Conservation (phyloP, 2,888 invertebrate genomes). For the Ernsta delagoae region DNA sequence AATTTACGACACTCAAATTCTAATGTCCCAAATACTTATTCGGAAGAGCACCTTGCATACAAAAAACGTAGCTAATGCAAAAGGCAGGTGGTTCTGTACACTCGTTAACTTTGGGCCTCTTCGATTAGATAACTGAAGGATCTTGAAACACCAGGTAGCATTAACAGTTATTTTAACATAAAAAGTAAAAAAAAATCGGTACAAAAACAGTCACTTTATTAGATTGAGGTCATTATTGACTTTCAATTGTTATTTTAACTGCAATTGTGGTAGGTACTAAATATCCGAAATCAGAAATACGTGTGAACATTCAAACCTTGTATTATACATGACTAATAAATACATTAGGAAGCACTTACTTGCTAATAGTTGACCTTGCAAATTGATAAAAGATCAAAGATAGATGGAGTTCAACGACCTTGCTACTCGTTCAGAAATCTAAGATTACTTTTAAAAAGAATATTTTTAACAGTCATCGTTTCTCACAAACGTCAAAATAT, state of each 20-base stretch:
- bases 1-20: constrained; percentile 40
- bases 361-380: background rate
- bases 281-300: background rate
- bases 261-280: too few relatives aligned
- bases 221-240: too few relatives aligned
- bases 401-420: background rate
- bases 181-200: background rate
- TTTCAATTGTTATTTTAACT: too few relatives aligned
- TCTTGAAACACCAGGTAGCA: background rate
- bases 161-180: constrained; percentile 11
- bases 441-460: background rate
- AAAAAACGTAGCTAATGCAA: constrained; percentile 48
- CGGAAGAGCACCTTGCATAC: constrained; percentile 48
- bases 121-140: constrained; percentile 29
- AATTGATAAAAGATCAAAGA: background rate
- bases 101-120: constrained; percentile 19
- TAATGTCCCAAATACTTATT: constrained; percentile 45
- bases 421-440: background rate
- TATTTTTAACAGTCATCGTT: background rate
- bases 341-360: background rate
- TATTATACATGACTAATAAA: background rate
- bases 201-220: too few relatives aligned
- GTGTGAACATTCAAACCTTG: constrained; percentile 5
- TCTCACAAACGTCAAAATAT: background rate
- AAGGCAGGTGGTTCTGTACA: constrained; percentile 47